Conservation (phyloP, 1,140 invertebrate species). For the Hydropsyche tenuis region DNA sequence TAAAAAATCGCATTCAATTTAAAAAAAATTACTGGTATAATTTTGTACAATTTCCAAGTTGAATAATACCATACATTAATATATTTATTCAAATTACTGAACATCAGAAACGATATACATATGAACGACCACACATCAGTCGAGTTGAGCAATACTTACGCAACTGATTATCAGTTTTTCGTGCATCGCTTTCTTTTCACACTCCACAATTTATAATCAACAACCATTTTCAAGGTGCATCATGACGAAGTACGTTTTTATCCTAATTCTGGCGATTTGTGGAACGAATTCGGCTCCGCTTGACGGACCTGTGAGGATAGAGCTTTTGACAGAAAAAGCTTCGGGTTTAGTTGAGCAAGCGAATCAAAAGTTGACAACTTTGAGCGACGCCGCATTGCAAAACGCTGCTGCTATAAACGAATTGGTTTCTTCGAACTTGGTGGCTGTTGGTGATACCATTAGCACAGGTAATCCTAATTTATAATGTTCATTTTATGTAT, state of each 20-base stretch:
- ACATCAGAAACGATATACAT: too few species aligned
- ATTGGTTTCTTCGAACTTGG: slow-evolving; percentile 32
- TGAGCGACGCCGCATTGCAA: slow-evolving; percentile 33
- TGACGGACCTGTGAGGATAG: slow-evolving; percentile 41
- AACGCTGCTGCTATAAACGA: slow-evolving; percentile 30
- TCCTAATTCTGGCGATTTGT: slow-evolving; percentile 5
- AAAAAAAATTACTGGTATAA: too few species aligned
- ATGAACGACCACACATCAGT: too few species aligned
- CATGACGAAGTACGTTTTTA: not conserved
- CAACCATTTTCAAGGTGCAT: not conserved
- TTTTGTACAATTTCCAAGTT: too few species aligned
- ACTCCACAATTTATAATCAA: not conserved
- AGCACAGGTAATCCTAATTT: slow-evolving; percentile 23
- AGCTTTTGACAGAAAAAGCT: slow-evolving; percentile 14
- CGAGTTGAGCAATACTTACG: too few species aligned
- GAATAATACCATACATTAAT: too few species aligned
- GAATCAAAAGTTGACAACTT: slow-evolving; percentile 30
- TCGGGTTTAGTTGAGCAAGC: slow-evolving; percentile 34
- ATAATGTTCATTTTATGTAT: not conserved
- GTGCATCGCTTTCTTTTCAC: too few species aligned
- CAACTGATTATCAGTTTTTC: too few species aligned
- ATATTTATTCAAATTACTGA: too few species aligned
- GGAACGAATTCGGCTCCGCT: slow-evolving; percentile 26
- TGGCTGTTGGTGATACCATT: slow-evolving; percentile 19
- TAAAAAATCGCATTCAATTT: too few species aligned